Percentiles rank a stretch among this genome's conserved stretches.
Evolutionary conservation across 2,113 vertebrate species (phyloP).

Genomic region (Syngnathoides biaculeatus): DNA sequence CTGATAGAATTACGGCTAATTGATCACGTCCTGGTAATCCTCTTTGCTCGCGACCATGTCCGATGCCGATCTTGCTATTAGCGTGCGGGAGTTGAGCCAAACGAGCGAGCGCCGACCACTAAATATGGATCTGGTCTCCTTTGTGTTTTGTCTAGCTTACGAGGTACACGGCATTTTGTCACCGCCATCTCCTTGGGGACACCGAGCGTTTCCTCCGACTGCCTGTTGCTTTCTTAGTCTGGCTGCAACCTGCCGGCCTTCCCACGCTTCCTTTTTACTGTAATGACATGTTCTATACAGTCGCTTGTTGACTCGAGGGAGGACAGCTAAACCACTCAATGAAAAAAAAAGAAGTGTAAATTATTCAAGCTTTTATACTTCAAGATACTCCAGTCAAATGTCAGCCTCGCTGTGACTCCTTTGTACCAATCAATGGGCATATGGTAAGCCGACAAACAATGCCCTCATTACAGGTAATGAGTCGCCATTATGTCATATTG

Average conservation of each 20-base stretch:
- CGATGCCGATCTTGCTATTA: constrained; percentile 46
- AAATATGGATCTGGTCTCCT: constrained; percentile 2
- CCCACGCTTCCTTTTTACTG: constrained; percentile 54
- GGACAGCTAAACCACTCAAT: constrained; percentile 24
- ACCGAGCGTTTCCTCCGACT: constrained; percentile 15
- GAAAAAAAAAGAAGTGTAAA: constrained; percentile 30
- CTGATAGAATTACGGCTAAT: constrained; percentile 63
- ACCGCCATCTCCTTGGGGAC: not conserved
- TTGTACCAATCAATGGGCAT: not conserved
- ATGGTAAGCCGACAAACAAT: not conserved
- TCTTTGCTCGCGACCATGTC: constrained; percentile 44
- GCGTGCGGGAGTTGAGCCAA: constrained; percentile 26
- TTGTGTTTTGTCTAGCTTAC: not conserved
- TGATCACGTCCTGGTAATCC: constrained; percentile 63
- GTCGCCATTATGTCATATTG: not conserved
- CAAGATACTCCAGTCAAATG: constrained; percentile 22
- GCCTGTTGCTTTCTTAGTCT: constrained; percentile 42
- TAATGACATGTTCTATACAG: constrained; percentile 13
- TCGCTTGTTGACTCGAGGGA: constrained; percentile 33
- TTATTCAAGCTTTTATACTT: constrained; percentile 33
- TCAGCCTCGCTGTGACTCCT: constrained; percentile 9
- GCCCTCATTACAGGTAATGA: not conserved
- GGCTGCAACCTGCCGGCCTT: constrained; percentile 47
- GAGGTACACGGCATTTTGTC: not conserved
- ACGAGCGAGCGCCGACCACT: constrained; percentile 7